A percentile compares a stretch with the other conserved stretches of the same genome.
Conservation (phyloP, 37 sponge, comb jelly and placozoan species). For the Agelas oroides region DNA sequence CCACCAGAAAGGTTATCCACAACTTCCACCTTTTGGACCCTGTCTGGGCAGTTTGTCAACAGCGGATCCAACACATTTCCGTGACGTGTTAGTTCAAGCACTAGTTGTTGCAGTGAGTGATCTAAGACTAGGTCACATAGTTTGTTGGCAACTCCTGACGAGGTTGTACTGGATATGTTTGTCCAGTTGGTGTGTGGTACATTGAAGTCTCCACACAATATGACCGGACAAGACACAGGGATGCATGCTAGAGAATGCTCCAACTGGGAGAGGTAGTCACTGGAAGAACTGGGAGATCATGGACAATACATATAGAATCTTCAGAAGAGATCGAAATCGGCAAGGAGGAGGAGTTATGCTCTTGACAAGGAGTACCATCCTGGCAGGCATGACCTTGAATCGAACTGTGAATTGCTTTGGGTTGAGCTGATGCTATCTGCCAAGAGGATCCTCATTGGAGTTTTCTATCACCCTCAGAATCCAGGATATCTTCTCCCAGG, state of each 20-base stretch:
- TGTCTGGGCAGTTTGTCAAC: not conserved
- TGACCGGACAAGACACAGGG: not conserved
- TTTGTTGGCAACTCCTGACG: no score
- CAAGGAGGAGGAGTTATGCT: no score
- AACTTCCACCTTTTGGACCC: not conserved
- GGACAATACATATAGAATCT: no score
- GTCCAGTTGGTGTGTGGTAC: conserved; percentile 1
- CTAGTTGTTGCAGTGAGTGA: not conserved
- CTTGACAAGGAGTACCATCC: no score
- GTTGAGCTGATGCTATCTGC: no score
- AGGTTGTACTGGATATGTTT: not conserved
- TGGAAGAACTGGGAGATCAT: not conserved
- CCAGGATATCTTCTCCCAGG: no score
- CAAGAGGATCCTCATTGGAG: no score
- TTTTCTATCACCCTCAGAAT: no score
- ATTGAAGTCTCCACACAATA: conserved; percentile 32
- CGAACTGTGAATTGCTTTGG: no score
- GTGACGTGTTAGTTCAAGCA: not conserved
- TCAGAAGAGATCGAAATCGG: no score
- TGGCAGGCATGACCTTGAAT: no score
- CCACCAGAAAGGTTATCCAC: not conserved
- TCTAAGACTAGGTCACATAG: not conserved
- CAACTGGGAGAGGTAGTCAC: not conserved
- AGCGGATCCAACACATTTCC: not conserved
- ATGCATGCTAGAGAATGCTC: not conserved